Evolutionary conservation across 2,113 vertebrate genomes (phyloP), one percentile per base, ranked within the genome.

Genomic region (Vanacampus margaritifer): DNA sequence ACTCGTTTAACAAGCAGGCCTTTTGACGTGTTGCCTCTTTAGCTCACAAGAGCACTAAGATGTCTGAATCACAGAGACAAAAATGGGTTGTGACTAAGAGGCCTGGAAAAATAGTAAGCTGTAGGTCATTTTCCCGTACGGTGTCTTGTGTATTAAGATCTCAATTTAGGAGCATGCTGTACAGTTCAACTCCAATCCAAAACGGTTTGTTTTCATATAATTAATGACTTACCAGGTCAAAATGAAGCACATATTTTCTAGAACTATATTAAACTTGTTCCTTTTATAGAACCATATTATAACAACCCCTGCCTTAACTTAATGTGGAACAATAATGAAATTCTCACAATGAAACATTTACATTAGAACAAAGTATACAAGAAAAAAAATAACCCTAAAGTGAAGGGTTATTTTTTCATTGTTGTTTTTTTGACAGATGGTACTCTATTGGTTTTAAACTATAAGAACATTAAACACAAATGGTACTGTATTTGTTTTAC

Each of bases 61-160:
- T 67, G 36, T 45, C 11, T 60, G 2, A 50, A 75, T 85, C 79
- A 79, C 68, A 28, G n/a, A 62, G 53, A 62, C 28, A 48, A 64
- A 81, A 76, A 65, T 64, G 78, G 65, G 17, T 51, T 45, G 53
- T 88, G 81, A 85, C 69, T 88, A 79, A 86, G 48, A 57, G 17
- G 57, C 65, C 65, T 8, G 64, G 39, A 26, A 46, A 66, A 53
- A 70, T 6, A 2, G 32, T 59, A 80, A 77, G 45, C 62, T 69
- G 39, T 67, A 41, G 2, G 66, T 76, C 72, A 78, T 69, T 66
- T 32, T 67, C 37, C 65, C 28, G 12, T 13, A n/a, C 11, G 13
- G 58, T 17, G 19, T 60, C 9, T n/a, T 59, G 12, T 61, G 0
- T 48, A 64, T 65, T 35, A 26, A 23, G 64, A 12, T 65, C 46